These are phyloP conservation scores for Chloropsis cyanopogon DNA, from an alignment of 2,113 vertebrate species.

Conservation along the genomic window DNA sequence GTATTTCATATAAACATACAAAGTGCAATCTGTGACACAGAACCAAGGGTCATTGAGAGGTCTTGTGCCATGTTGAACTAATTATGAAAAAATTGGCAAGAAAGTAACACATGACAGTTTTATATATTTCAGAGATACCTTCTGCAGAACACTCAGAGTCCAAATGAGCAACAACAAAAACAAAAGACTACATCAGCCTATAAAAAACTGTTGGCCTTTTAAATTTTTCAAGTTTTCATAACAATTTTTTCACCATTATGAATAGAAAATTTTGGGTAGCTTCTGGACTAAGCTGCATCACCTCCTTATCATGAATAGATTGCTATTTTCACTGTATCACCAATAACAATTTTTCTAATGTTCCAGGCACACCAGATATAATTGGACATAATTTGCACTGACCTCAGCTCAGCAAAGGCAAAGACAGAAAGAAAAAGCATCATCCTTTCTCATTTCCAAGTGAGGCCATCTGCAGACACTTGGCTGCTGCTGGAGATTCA, in stretches of 20 bases:
- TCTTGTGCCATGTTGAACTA: constrained; percentile 38
- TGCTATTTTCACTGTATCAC: not conserved
- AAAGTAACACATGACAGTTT: not conserved
- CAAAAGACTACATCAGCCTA: not conserved
- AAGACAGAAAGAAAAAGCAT: not conserved
- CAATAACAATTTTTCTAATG: not conserved
- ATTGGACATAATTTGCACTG: not conserved
- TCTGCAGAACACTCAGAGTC: not conserved
- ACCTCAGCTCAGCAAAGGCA: not conserved
- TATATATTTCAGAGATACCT: constrained; percentile 12
- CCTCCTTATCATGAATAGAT: not conserved
- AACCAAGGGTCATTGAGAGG: constrained; percentile 17
- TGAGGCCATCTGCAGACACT: not conserved
- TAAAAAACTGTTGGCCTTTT: not conserved
- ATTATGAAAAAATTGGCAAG: constrained; percentile 20
- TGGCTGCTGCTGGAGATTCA: not conserved
- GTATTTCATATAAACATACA: constrained; percentile 32
- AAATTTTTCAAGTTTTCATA: not conserved
- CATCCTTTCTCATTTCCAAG: not conserved
- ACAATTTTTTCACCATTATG: rapidly evolving
- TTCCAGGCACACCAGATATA: not conserved
- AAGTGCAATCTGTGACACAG: constrained; percentile 50
- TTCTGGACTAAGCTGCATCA: not conserved
- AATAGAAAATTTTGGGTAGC: not conserved
- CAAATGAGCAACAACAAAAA: not conserved